phyloP scores from a whole-genome alignment of 1,140 invertebrate genomes.

The Bombus superbus region DNA sequence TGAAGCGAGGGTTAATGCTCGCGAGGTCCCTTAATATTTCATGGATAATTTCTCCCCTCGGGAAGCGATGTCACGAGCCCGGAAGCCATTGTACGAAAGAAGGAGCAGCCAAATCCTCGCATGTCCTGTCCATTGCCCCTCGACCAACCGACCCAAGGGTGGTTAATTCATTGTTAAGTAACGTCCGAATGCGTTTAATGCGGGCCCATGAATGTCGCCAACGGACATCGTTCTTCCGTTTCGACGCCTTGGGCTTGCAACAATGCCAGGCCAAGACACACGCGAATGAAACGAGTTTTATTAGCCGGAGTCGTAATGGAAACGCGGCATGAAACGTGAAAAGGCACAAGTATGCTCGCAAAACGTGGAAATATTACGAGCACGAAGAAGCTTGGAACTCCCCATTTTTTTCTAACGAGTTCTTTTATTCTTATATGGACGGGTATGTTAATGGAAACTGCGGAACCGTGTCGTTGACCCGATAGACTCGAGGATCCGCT shows the following conservation, averaged over 20 bases:
- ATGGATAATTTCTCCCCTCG: conserved; percentile 75
- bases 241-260: conserved; percentile 48
- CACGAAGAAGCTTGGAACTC: neutral
- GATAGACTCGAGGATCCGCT: too few relatives aligned
- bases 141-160: conserved; percentile 57
- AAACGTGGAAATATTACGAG: neutral
- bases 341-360: neutral
- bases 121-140: conserved; percentile 64
- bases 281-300: neutral
- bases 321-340: neutral
- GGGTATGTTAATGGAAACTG: too few relatives aligned
- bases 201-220: conserved; percentile 53
- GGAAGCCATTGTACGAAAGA: conserved; percentile 70
- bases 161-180: conserved; percentile 74
- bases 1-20: conserved; percentile 71
- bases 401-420: neutral
- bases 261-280: neutral
- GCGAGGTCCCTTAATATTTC: conserved; percentile 74
- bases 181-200: conserved; percentile 69
- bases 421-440: neutral
- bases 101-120: conserved; percentile 69
- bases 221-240: conserved; percentile 53
- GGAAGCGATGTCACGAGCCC: conserved; percentile 63
- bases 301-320: neutral
- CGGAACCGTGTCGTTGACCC: too few relatives aligned